Evolutionary conservation across 2,113 vertebrate species (phyloP).

Genomic region (Regulus satrapa): DNA sequence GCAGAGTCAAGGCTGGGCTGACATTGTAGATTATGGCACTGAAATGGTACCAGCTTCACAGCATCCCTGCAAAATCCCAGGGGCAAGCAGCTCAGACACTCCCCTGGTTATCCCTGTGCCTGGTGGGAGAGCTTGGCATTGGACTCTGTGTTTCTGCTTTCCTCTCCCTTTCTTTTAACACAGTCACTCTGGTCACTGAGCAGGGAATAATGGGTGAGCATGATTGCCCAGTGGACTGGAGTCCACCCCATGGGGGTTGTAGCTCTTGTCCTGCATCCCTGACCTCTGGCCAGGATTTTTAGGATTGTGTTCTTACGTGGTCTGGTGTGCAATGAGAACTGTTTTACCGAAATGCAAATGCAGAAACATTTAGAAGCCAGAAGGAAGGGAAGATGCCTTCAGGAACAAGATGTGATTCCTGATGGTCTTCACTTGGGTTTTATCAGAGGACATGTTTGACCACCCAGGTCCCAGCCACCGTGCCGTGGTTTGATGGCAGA

Average conservation of each 20-base stretch:
- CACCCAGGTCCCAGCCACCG: background rate
- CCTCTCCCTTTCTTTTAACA: background rate
- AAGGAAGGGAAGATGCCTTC: background rate
- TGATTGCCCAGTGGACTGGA: background rate
- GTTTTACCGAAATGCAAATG: background rate
- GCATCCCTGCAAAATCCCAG: background rate
- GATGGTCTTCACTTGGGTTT: background rate
- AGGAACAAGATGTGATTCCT: background rate
- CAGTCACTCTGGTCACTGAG: background rate
- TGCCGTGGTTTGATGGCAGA: background rate
- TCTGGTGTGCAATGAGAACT: background rate
- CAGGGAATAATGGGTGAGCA: background rate
- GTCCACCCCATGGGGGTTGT: rapidly evolving
- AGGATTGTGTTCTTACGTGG: background rate
- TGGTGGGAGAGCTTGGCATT: background rate
- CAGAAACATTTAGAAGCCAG: background rate
- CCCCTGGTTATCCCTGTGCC: background rate
- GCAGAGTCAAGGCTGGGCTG: background rate
- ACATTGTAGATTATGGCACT: background rate
- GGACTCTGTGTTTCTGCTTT: background rate
- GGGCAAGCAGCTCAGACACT: background rate
- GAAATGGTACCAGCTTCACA: background rate
- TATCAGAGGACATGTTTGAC: background rate
- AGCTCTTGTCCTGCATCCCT: background rate
- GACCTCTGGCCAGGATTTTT: background rate